These are phyloP conservation scores for Pristiophorus japonicus DNA, from an alignment of 2,113 vertebrate genomes.

Conservation along the genomic window DNA sequence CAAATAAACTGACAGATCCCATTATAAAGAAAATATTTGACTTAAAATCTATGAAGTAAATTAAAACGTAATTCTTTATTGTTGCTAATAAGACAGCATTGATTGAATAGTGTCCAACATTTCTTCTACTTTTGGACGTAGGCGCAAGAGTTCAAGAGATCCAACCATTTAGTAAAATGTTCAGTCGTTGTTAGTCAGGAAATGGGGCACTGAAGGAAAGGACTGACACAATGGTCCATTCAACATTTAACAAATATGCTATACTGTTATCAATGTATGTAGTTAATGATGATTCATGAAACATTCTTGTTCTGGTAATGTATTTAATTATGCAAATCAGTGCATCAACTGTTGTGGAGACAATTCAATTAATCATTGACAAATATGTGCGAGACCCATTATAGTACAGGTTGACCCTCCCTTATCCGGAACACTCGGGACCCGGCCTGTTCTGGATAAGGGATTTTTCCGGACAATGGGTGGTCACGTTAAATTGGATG, in stretches of 20 bases:
- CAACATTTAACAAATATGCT: not conserved
- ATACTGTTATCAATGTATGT: not conserved
- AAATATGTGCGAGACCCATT: not conserved
- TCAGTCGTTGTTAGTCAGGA: not conserved
- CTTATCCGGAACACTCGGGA: too few relatives aligned
- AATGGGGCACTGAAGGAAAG: not conserved
- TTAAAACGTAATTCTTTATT: not conserved
- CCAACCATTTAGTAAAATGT: not conserved
- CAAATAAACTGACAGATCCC: not conserved
- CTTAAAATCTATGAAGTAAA: not conserved
- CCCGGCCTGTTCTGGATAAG: too few relatives aligned
- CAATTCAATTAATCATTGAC: conserved; percentile 7
- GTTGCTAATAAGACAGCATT: not conserved
- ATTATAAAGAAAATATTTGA: not conserved
- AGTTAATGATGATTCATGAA: conserved; percentile 25
- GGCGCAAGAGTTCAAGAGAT: not conserved
- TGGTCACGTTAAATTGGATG: too few relatives aligned
- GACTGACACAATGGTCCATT: not conserved
- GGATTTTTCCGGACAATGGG: too few relatives aligned
- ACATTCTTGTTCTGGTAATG: not conserved
- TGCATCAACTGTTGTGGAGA: not conserved
- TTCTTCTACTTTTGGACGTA: not conserved
- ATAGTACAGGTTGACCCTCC: too few relatives aligned
- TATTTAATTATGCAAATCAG: not conserved
- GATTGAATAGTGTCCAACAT: not conserved